phyloP scores from a whole-genome alignment of 2,888 invertebrate species.

The Trachelus tabidus region DNA sequence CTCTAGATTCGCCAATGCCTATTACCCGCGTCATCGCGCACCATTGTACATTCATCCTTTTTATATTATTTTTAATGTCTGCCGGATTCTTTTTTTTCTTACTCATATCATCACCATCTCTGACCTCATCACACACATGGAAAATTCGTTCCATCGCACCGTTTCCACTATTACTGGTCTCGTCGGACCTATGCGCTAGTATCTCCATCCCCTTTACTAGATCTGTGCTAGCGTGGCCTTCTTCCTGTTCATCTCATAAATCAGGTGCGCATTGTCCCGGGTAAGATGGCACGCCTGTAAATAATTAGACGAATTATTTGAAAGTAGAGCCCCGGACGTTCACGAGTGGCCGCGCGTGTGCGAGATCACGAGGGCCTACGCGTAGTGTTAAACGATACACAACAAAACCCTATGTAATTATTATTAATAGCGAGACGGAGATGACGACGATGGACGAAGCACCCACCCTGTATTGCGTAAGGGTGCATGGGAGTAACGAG shows the following conservation, averaged over 20 bases:
- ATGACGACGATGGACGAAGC: not conserved
- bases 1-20: conserved; percentile 33
- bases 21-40: not conserved
- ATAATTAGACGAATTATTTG: conserved; percentile 45
- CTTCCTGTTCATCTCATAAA: not conserved
- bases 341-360: conserved; percentile 23
- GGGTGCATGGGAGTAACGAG: not conserved
- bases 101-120: not conserved
- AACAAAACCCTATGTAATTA: not conserved
- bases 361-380: conserved; percentile 14
- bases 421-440: not conserved
- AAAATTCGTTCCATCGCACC: not conserved
- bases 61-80: not conserved
- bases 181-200: not conserved
- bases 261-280: conserved; percentile 12
- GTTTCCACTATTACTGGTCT: not conserved
- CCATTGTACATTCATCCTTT: not conserved
- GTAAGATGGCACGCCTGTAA: conserved; percentile 27
- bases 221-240: not conserved
- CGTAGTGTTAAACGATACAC: not conserved
- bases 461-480: not conserved
- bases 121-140: not conserved
- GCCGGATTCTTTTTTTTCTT: not conserved
- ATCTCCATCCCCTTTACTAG: not conserved
- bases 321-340: not conserved